Evolutionary conservation across 2,113 vertebrate species (phyloP).

Genomic region (Gambusia holbrooki): DNA sequence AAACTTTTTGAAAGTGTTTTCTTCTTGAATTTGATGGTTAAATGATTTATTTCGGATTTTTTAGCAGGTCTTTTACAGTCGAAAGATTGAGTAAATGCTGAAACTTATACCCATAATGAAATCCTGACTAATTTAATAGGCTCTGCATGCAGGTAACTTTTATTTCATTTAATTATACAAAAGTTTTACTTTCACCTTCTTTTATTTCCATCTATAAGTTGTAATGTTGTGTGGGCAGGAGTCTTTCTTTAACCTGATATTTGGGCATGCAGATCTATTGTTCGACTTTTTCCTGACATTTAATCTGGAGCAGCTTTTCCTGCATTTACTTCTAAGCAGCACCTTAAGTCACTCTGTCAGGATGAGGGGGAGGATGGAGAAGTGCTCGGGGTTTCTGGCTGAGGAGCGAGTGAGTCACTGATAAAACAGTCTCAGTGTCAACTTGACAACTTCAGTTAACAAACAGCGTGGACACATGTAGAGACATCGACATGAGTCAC

Average conservation of each 20-base stretch:
- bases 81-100: too few species aligned
- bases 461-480: slow-evolving; percentile 30
- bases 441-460: slow-evolving; percentile 36
- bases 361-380: slow-evolving; percentile 46
- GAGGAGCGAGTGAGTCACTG: slow-evolving; percentile 55
- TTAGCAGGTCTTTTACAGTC: too few species aligned
- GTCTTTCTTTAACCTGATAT: slow-evolving; percentile 24
- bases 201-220: neutral
- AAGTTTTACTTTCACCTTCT: neutral
- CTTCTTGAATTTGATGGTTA: too few species aligned
- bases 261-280: slow-evolving; percentile 32
- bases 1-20: too few species aligned
- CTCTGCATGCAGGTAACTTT: too few species aligned
- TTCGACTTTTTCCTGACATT: slow-evolving; percentile 38
- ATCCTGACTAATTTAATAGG: too few species aligned
- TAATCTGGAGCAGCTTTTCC: slow-evolving; percentile 22
- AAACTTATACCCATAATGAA: too few species aligned
- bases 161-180: neutral
- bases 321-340: slow-evolving; percentile 19
- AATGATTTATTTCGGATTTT: too few species aligned
- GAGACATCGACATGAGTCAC: slow-evolving; percentile 53
- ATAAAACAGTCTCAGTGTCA: slow-evolving; percentile 36
- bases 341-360: slow-evolving; percentile 6
- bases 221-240: slow-evolving; percentile 21
- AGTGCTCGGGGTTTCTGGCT: slow-evolving; percentile 23